Percentiles rank a stretch among this genome's conserved stretches.
phyloP scores from a whole-genome alignment of 2,888 invertebrate genomes.

The Polyommatus icarus region DNA sequence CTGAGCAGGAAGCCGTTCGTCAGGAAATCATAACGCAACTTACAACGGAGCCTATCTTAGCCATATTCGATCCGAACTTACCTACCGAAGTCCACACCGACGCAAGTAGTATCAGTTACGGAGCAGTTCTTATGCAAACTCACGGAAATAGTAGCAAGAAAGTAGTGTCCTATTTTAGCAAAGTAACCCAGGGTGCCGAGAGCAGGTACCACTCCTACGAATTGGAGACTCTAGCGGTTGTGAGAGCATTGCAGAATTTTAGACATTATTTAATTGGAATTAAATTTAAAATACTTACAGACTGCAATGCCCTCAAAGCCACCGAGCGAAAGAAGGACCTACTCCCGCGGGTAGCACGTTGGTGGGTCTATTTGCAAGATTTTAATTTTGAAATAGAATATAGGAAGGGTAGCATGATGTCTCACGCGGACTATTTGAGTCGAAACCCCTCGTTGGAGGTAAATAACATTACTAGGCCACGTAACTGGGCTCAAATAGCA shows the following conservation, averaged over 20 bases:
- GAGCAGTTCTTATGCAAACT: constrained; percentile 5
- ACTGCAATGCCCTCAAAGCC: too few relatives aligned
- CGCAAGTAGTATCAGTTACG: constrained; percentile 10
- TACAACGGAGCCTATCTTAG: constrained; percentile 13
- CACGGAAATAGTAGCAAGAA: constrained; percentile 29
- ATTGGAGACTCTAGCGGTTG: constrained; percentile 41
- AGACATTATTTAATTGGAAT: constrained; percentile 39
- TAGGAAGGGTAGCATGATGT: too few relatives aligned
- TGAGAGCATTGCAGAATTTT: constrained; percentile 41
- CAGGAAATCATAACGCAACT: constrained; percentile 7
- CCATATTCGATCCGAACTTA: not conserved
- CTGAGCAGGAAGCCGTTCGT: not conserved
- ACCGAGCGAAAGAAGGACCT: too few relatives aligned
- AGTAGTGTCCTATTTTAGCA: constrained; percentile 36
- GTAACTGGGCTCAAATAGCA: too few relatives aligned
- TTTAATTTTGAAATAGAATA: too few relatives aligned
- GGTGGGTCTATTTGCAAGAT: too few relatives aligned
- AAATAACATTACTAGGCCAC: too few relatives aligned
- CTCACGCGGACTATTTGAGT: too few relatives aligned
- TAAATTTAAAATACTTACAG: constrained; percentile 28
- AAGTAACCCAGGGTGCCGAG: constrained; percentile 40
- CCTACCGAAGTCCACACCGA: constrained; percentile 18
- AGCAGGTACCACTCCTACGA: constrained; percentile 42
- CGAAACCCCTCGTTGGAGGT: too few relatives aligned
- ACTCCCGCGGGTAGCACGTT: too few relatives aligned